Base-by-base conservation (phyloP, 1,140 invertebrate genomes). In the Portunus trituberculatus region DNA sequence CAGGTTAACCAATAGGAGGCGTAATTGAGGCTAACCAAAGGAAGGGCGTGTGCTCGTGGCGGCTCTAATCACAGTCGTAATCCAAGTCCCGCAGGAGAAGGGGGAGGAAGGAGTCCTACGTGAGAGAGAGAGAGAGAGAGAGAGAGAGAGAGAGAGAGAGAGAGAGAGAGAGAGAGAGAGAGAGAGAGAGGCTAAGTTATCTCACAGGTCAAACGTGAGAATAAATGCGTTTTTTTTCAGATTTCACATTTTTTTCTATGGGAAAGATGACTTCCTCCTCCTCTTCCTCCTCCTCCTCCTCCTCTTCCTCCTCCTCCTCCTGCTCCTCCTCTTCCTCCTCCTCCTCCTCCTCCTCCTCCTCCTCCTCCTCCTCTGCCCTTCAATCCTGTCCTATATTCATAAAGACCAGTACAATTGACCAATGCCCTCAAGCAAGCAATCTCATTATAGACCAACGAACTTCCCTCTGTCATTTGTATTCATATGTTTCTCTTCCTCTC, bases 21-120 rank as follows among this genome's bases (percentile, higher is more conserved):
- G 92, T 93, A 93, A 93, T 93, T 93, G 82, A 93, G 82, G 92
- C 84, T 93, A 93, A 93, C 92, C 92, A 46, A 46, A 93, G 82
- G 92, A 93, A 93, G 82, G 92, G 92, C 82, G 92, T 84, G 92
- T 84, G 76, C 82, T 93, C 67, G n/a, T 76, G 32, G 82, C 20
- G 82, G 39, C 92, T 93, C 32, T 84, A 83, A 93, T 93, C 92
- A 86, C 92, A 14, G 89, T 52, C 14, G 46, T 91, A 48, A 59
- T 31, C 31, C 16, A 82, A 59, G 28, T 14, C 28, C 31, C 25
- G 91, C 29, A 52, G 90, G 52, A 25, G 52, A 83, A 67, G 91
- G 59, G 52, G 67, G 91, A 32, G 91, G 67, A n/a, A 29, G 28
- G 52, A 76, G 67, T 82, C 52, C 20, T 31, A 76, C 28, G 76